A percentile compares a stretch with the other conserved stretches of the same genome.
Conservation (phyloP, 1,140 invertebrate genomes). For the Drosophila azteca region DNA sequence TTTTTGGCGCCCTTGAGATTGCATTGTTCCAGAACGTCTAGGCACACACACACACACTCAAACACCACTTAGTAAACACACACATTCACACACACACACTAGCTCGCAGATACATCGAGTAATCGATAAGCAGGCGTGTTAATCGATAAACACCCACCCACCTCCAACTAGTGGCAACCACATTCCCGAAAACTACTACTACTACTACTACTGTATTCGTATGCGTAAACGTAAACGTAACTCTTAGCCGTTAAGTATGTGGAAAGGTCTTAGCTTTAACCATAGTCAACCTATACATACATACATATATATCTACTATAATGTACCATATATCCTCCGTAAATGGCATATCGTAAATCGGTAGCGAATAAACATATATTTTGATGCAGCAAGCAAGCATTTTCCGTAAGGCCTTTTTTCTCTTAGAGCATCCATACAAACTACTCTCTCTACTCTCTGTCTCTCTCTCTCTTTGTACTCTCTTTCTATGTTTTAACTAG, state of each 20-base stretch:
- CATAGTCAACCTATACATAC: conserved; percentile 47
- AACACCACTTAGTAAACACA: conserved; percentile 37
- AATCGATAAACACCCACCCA: conserved; percentile 17
- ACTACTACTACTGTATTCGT: conserved; percentile 32
- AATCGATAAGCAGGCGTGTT: conserved; percentile 10
- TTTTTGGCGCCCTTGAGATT: conserved; percentile 74
- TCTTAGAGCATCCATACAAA: conserved; percentile 48
- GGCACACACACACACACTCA: conserved; percentile 51
- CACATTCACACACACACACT: conserved; percentile 1
- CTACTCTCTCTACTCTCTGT: neutral
- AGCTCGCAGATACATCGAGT: conserved; percentile 21
- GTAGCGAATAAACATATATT: conserved; percentile 32
- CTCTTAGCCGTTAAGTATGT: conserved; percentile 72
- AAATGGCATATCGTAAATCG: conserved; percentile 39
- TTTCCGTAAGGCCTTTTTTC: conserved; percentile 58
- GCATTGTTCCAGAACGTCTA: conserved; percentile 67
- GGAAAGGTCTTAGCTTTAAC: conserved; percentile 64
- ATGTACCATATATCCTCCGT: conserved; percentile 5
- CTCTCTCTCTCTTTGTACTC: conserved; percentile 10
- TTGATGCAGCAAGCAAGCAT: conserved; percentile 62
- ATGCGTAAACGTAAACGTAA: conserved; percentile 67
- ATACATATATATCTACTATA: neutral
- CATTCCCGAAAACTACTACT: conserved; percentile 36
- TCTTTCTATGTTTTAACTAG: conserved; percentile 6
- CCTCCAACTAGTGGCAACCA: conserved; percentile 59